Percentiles rank a stretch among this genome's conserved stretches.
Conservation (phyloP, 2,797 vertebrate genomes). For the Chaetodon trifasciatus region DNA sequence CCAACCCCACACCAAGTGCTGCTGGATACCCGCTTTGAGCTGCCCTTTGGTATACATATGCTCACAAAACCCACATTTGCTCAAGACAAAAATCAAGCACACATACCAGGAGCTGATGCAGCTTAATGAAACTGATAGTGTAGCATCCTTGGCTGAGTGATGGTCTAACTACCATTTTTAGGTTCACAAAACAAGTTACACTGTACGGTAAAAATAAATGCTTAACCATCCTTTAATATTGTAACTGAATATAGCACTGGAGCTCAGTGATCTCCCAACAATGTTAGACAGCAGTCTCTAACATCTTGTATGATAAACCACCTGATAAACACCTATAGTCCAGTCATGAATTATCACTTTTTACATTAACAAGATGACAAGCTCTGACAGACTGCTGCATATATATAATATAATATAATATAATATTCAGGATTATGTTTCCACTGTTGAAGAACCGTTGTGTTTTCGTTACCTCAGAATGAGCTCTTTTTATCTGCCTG, state of each 20-base stretch:
- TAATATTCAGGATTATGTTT: too few relatives aligned
- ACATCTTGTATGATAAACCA: background rate
- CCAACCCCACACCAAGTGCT: slow-evolving; percentile 95
- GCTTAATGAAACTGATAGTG: background rate
- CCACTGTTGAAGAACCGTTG: too few relatives aligned
- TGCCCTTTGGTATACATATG: slow-evolving; percentile 91
- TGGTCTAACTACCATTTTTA: background rate
- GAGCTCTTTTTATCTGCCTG: too few relatives aligned
- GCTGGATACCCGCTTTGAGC: slow-evolving; percentile 95
- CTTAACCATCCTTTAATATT: background rate
- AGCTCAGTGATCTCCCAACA: background rate
- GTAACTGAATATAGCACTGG: background rate
- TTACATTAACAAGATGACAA: too few relatives aligned
- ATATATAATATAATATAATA: background rate
- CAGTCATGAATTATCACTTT: background rate
- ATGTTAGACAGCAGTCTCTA: background rate
- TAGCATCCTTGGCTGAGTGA: background rate
- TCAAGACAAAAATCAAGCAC: background rate
- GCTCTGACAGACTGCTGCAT: background rate
- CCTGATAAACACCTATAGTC: background rate
- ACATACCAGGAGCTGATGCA: background rate
- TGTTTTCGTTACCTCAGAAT: too few relatives aligned
- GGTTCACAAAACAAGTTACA: background rate
- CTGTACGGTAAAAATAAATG: background rate
- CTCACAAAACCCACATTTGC: background rate